Base-by-base conservation (phyloP, 2,113 vertebrate genomes). In the Lophura nycthemera region DNA sequence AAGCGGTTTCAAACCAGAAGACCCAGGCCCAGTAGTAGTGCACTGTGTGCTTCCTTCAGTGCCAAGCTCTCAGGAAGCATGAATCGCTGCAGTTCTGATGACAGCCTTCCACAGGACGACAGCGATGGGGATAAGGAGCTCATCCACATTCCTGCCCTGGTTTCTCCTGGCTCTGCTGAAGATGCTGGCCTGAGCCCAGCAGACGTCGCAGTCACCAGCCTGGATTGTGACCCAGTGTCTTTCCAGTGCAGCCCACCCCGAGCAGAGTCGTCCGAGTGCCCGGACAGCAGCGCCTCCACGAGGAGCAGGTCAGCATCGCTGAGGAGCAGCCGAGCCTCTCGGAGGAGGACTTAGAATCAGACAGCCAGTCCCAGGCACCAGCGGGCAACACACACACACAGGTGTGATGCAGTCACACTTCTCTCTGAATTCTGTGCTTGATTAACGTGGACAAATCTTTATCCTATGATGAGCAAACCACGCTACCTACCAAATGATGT, bases 211-310 rank as follows among this genome's bases (percentile, higher is more conserved):
- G 98, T 99, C 3, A 98, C 98, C 42, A 98, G 98, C 80, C 96
- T 99, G 97, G 99, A 99, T 97, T 99, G n/a, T n/a, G n/a, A n/a
- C n/a, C n/a, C n/a, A 2, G 98, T 99, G 98, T 99, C 99, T 45
- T 99, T 99, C 85, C 99, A 99, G 89, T 99, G 98, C 97, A 99
- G 98, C 92, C 98, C 98, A 1, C 97, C 97, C 3, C 96, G 98
- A 50, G 94, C 95, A 0, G 98, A 98, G 12, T 36, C 7, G 8
- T 97, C 97, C 0, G 98, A 98, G 54, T 96, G 98, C 36, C 36
- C 8, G 36, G 36, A 36, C 36, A 36, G 36, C 36, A 36, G 36
- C 36, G 8, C 36, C 36, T 36, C 36, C 36, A 36, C 8, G 36
- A 36, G 36, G 36, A 36, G 36, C 36, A 36, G 36, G 36, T 36